phyloP scores from a whole-genome alignment of 92 coral and sea anemone species.

The Epizoanthus illoricatus region DNA sequence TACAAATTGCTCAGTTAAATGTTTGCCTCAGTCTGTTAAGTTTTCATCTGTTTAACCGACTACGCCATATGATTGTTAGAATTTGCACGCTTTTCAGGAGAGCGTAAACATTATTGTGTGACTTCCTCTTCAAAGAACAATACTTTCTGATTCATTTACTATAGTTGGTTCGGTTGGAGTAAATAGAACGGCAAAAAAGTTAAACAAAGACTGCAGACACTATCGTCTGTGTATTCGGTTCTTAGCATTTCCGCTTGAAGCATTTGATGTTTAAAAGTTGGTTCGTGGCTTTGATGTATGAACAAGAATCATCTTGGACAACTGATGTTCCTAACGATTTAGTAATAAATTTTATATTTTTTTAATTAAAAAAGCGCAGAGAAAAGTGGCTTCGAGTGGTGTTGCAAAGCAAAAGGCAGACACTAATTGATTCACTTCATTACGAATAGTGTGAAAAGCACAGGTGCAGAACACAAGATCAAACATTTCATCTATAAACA shows the following conservation, averaged over 20 bases:
- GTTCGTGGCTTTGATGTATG: neutral
- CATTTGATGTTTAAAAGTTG: neutral
- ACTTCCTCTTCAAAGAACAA: slow-evolving; percentile 25
- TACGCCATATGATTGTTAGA: neutral
- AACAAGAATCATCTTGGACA: neutral
- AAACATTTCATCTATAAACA: slow-evolving; percentile 26
- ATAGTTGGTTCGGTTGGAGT: slow-evolving; percentile 18
- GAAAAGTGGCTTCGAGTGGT: neutral
- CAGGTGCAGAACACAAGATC: slow-evolving; percentile 37
- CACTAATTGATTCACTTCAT: slow-evolving; percentile 36
- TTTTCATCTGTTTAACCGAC: slow-evolving; percentile 3
- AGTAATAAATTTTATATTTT: slow-evolving; percentile 5
- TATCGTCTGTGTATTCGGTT: neutral
- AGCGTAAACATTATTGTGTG: slow-evolving; percentile 23
- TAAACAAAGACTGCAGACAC: slow-evolving; percentile 3
- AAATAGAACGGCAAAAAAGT: slow-evolving; percentile 23
- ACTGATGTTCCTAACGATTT: slow-evolving; percentile 5
- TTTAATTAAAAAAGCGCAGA: slow-evolving; percentile 6
- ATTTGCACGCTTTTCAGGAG: neutral
- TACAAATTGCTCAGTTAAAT: neutral
- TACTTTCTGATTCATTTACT: neutral
- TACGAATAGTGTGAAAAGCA: slow-evolving; percentile 37
- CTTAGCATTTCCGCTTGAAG: neutral
- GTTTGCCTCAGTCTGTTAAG: slow-evolving; percentile 7
- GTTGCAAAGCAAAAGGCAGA: slow-evolving; percentile 9